Evolutionary conservation across 2,888 invertebrate genomes (phyloP).

Genomic region (Gortyna flavago): DNA sequence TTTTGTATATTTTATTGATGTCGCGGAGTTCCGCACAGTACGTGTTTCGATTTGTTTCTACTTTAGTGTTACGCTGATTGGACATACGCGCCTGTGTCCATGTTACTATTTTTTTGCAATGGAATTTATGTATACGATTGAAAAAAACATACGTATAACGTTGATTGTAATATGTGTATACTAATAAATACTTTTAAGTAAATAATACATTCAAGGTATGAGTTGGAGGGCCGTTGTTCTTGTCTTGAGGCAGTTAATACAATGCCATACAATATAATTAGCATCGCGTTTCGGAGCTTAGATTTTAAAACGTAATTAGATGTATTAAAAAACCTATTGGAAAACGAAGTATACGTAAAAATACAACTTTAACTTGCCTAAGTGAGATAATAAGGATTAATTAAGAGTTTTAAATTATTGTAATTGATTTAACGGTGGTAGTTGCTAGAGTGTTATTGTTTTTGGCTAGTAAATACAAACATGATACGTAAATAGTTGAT

Average conservation of each 20-base stretch:
- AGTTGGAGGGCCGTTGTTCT: slow-evolving; percentile 71
- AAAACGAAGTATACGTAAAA: slow-evolving; percentile 90
- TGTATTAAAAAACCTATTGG: slow-evolving; percentile 85
- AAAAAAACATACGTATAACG: slow-evolving; percentile 89
- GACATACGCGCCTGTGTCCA: slow-evolving; percentile 84
- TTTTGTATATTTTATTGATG: slow-evolving; percentile 65
- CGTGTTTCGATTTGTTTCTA: slow-evolving; percentile 66
- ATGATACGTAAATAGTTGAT: slow-evolving; percentile 84
- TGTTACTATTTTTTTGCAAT: slow-evolving; percentile 84
- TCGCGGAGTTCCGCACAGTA: slow-evolving; percentile 56
- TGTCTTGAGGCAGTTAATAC: slow-evolving; percentile 69
- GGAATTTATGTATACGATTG: slow-evolving; percentile 90
- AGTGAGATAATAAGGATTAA: slow-evolving; percentile 89
- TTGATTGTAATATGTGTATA: slow-evolving; percentile 90
- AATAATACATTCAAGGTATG: slow-evolving; percentile 75
- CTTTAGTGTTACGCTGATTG: slow-evolving; percentile 72
- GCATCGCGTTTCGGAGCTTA: slow-evolving; percentile 86
- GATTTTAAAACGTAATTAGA: slow-evolving; percentile 85
- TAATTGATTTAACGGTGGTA: slow-evolving; percentile 88
- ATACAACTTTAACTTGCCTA: slow-evolving; percentile 90
- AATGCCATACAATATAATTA: slow-evolving; percentile 71
- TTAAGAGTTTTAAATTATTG: slow-evolving; percentile 89
- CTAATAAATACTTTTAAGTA: slow-evolving; percentile 86
- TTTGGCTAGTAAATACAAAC: slow-evolving; percentile 85
- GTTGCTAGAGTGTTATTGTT: slow-evolving; percentile 87